Base-by-base conservation (phyloP, 2,113 vertebrate species). In the Trinectes maculatus region DNA sequence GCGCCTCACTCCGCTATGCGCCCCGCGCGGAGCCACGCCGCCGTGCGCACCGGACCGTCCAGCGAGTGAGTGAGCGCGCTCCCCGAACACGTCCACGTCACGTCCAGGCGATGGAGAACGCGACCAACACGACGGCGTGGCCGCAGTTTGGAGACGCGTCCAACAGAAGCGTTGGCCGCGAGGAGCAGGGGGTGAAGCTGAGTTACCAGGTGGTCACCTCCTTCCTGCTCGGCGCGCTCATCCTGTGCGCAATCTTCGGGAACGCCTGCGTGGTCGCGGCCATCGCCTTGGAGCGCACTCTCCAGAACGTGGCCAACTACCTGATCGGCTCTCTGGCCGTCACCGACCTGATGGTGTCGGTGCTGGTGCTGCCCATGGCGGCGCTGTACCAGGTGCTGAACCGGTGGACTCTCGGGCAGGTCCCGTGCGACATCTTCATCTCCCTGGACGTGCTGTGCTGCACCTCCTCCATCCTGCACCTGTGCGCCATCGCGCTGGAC, bases 331-430 rank as follows among this genome's bases (percentile, higher is more conserved):
- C 97, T 0, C 92, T 98, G 79, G 97, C 97, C 0, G 94, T 99
- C 61, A 96, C 97, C 18, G 97, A 99, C 86, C 93, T 99, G 76
- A 96, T 98, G 97, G 97, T 99, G 66, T 98, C 97, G n/a, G 96
- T 99, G 79, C 89, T 99, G 61, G 97, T 99, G 70, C 88, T 99
- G 82, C 97, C 97, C 68, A 98, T 99, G 96, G 97, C 97, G 6
- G 96, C 96, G 12, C 91, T 98, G n/a, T 96, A 98, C 88, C 97
- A 98, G 85, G 96, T 99, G 40, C 87, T 99, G 70, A 95, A 97
- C 91, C 94, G 95, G 59, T 99, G 97, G 97, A 98, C 96, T 1
- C 94, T 99, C 22, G 97, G 97, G 0, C 94, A 96, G 80, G 89
- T 96, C 46, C 94, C 93, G 22, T 99, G 97, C 72, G 96, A 98